Percentiles rank a stretch among this genome's conserved stretches.
These are phyloP conservation scores for Catharus minimus DNA, from an alignment of 2,113 vertebrate genomes.

Conservation along the genomic window DNA sequence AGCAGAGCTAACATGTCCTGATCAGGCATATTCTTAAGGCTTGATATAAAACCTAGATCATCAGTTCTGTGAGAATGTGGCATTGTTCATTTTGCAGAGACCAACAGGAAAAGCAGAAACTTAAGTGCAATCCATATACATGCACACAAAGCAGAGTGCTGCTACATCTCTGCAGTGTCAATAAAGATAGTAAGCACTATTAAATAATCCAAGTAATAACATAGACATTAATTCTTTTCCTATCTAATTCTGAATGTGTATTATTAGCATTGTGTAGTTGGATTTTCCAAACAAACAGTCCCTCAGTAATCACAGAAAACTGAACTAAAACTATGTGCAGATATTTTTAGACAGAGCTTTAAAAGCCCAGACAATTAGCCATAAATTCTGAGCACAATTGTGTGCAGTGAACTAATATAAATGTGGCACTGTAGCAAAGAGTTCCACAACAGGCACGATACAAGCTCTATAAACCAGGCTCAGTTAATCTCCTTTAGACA, in stretches of 20 bases:
- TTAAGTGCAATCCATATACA: neutral
- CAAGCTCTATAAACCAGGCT: neutral
- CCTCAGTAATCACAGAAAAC: neutral
- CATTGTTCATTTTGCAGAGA: neutral
- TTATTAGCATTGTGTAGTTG: neutral
- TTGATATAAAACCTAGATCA: neutral
- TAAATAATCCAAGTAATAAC: neutral
- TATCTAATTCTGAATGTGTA: neutral
- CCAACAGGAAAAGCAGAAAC: neutral
- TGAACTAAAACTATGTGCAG: neutral
- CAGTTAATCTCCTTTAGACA: neutral
- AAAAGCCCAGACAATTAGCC: constrained; percentile 1
- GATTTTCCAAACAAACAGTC: neutral
- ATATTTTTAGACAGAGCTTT: constrained; percentile 1
- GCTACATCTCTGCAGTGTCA: neutral
- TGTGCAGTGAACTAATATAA: neutral
- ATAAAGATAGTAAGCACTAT: neutral
- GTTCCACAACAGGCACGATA: neutral
- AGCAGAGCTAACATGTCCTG: neutral
- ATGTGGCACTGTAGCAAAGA: neutral
- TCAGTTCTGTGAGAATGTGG: neutral
- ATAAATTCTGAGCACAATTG: neutral
- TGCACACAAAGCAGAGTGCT: neutral
- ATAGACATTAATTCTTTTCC: neutral
- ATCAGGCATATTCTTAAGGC: neutral